Evolutionary conservation across 1,140 invertebrate genomes (phyloP).

Genomic region (Streblospio benedicti): DNA sequence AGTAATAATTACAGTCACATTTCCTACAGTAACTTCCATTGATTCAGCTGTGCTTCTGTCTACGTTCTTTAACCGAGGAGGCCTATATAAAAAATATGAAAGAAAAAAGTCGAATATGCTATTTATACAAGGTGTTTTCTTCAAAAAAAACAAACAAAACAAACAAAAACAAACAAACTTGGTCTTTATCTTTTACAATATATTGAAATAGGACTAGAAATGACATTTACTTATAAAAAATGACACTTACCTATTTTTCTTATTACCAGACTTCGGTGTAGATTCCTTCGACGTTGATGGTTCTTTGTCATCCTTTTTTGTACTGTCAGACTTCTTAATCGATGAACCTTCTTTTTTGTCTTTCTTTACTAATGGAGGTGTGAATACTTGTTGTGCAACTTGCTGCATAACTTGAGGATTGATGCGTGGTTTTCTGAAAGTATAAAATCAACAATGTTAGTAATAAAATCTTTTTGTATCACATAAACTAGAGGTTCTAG

Average conservation of each 20-base stretch:
- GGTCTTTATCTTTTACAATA: too few relatives aligned
- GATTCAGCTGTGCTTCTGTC: slow-evolving; percentile 79
- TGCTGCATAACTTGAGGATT: slow-evolving; percentile 18
- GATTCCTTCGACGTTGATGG: too few relatives aligned
- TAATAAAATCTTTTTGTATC: too few relatives aligned
- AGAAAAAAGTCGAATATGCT: not conserved
- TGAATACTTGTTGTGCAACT: slow-evolving; percentile 13
- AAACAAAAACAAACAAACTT: too few relatives aligned
- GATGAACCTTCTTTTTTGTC: too few relatives aligned
- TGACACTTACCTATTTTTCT: too few relatives aligned
- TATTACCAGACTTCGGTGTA: too few relatives aligned
- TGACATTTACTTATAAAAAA: too few relatives aligned
- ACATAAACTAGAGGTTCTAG: not conserved
- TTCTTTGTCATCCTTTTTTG: too few relatives aligned
- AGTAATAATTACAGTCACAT: slow-evolving; percentile 90
- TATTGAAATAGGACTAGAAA: too few relatives aligned
- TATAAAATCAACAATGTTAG: not conserved
- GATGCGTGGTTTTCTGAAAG: slow-evolving; percentile 16
- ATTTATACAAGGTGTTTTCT: not conserved
- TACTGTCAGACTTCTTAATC: too few relatives aligned
- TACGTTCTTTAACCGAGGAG: slow-evolving; percentile 74
- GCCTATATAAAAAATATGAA: slow-evolving; percentile 37
- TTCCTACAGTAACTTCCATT: slow-evolving; percentile 88
- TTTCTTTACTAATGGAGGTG: slow-evolving; percentile 1
- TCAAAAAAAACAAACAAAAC: not conserved